phyloP scores from a whole-genome alignment of 2,113 vertebrate genomes.

The Larimichthys polyactis region DNA sequence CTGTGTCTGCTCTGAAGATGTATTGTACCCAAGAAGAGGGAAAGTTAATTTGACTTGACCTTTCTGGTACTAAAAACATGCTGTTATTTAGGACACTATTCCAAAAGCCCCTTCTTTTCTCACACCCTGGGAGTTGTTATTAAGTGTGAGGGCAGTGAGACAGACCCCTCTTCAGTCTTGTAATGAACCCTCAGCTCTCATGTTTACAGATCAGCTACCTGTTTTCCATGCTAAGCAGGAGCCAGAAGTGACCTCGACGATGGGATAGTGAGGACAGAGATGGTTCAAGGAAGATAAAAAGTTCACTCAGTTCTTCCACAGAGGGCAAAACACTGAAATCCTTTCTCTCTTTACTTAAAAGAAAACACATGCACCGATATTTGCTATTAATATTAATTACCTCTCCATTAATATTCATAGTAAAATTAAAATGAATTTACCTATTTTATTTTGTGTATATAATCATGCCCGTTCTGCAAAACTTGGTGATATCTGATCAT shows the following conservation, averaged over 20 bases:
- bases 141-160: constrained; percentile 19
- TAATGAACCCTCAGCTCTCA: constrained; percentile 26
- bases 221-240: constrained; percentile 28
- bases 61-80: constrained; percentile 58
- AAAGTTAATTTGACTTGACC: constrained; percentile 68
- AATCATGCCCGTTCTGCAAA: neutral
- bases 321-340: constrained; percentile 24
- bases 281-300: neutral
- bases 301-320: neutral
- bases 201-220: constrained; percentile 13
- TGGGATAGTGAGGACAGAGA: neutral
- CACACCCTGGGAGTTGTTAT: constrained; percentile 20
- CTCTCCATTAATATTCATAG: constrained; percentile 54
- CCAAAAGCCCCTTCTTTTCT: neutral
- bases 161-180: constrained; percentile 13
- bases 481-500: neutral
- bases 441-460: constrained; percentile 3
- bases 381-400: constrained; percentile 31
- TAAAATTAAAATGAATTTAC: constrained; percentile 39
- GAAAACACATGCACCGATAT: neutral
- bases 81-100: constrained; percentile 47
- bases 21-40: constrained; percentile 20
- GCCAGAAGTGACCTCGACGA: constrained; percentile 22
- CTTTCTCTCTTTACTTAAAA: constrained; percentile 1
- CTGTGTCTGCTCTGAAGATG: constrained; percentile 42